phyloP scores from a whole-genome alignment of 2,797 vertebrate genomes.

The Xerus rutilus region DNA sequence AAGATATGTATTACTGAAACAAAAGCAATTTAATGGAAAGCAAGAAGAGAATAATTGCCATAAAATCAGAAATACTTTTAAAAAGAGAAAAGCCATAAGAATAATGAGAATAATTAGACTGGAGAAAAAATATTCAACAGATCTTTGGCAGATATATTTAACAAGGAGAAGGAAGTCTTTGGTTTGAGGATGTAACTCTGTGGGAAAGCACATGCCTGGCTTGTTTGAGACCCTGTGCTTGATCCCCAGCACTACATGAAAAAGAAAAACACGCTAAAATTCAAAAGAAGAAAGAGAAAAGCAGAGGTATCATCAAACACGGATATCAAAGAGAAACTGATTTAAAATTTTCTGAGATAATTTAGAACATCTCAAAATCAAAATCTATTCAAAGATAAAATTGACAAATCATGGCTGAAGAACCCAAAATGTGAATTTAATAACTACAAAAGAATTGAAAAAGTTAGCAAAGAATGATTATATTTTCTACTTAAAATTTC shows the following conservation, averaged over 20 bases:
- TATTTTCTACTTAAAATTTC: background rate
- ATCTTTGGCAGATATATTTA: background rate
- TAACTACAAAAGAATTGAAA: background rate
- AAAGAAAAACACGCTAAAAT: background rate
- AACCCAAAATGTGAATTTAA: conserved; percentile 36
- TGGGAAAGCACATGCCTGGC: background rate
- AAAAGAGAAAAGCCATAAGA: background rate
- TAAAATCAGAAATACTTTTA: background rate
- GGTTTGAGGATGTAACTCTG: background rate
- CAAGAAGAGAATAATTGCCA: background rate
- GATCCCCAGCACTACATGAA: background rate
- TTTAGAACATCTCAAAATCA: background rate
- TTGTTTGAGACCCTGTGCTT: background rate
- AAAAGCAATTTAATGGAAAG: background rate
- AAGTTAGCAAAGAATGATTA: background rate
- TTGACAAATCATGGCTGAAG: background rate
- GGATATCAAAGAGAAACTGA: background rate
- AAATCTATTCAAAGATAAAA: conserved; percentile 22
- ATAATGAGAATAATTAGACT: background rate
- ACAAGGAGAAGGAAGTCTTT: background rate
- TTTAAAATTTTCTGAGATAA: background rate
- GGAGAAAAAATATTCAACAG: background rate
- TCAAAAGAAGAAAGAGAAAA: background rate
- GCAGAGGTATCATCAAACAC: background rate
- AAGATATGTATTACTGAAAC: background rate